Conservation (phyloP, 2,888 invertebrate genomes). For the Caenorhabditis macrosperma region DNA sequence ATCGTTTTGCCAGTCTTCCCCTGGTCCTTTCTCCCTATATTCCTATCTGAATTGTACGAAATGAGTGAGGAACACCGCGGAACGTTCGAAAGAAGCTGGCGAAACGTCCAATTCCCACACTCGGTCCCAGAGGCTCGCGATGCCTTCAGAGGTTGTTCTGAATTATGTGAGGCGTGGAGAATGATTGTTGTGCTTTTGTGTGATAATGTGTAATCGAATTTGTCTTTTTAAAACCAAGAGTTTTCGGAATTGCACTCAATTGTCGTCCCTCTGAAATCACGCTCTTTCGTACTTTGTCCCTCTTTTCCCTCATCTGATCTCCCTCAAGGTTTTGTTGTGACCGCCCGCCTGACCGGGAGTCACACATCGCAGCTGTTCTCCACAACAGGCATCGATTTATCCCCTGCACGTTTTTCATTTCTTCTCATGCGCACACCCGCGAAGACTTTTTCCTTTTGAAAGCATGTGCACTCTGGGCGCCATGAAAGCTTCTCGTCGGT, state of each 20-base stretch:
- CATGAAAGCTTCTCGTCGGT: neutral
- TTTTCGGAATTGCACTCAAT: neutral
- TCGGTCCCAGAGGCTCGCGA: conserved; percentile 23
- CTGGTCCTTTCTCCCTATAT: conserved; percentile 1
- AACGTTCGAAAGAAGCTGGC: conserved; percentile 36
- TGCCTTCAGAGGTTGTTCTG: conserved; percentile 21
- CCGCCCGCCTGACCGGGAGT: conserved; percentile 35
- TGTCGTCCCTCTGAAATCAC: neutral
- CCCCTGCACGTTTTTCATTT: neutral
- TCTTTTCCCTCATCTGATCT: conserved; percentile 8
- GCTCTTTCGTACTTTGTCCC: conserved; percentile 7
- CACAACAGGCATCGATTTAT: neutral
- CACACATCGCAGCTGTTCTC: conserved; percentile 22
- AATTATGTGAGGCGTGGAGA: neutral
- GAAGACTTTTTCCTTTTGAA: neutral
- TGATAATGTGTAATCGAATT: too few species aligned
- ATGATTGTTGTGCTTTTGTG: neutral
- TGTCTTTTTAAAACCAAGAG: too few species aligned
- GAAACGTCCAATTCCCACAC: conserved; percentile 19
- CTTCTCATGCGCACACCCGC: neutral
- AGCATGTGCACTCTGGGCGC: neutral
- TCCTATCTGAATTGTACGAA: neutral
- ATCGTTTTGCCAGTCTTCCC: neutral
- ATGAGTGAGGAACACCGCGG: conserved; percentile 23
- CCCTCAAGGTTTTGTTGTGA: conserved; percentile 21